Percentiles rank a stretch among this genome's conserved stretches.
phyloP scores from a whole-genome alignment of 2,888 invertebrate species.

The Andrena flavipes region DNA sequence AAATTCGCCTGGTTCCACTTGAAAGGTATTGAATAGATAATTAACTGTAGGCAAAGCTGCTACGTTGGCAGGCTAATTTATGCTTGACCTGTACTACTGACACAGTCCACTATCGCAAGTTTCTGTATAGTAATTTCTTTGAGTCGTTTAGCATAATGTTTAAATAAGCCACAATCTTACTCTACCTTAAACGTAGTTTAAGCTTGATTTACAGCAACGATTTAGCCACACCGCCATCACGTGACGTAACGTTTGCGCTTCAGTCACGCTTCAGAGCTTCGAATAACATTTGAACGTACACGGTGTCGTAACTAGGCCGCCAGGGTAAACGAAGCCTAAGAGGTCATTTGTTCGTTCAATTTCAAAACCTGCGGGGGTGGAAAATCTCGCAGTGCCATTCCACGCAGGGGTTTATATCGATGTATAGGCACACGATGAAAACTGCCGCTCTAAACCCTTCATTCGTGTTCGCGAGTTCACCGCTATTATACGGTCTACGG shows the following conservation, averaged over 20 bases:
- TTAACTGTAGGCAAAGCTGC: background rate
- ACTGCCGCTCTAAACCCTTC: background rate
- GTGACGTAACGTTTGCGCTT: conserved; percentile 45
- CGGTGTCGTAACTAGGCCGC: conserved; percentile 41
- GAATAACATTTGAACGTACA: conserved; percentile 53
- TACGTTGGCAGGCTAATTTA: background rate
- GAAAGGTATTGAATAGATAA: background rate
- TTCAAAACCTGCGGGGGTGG: conserved; percentile 31
- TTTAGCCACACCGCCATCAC: conserved; percentile 36
- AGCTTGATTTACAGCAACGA: conserved; percentile 49
- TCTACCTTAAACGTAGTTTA: conserved; percentile 40
- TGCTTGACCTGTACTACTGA: background rate
- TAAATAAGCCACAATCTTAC: conserved; percentile 14
- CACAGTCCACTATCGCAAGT: background rate
- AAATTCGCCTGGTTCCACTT: background rate
- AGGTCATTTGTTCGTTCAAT: conserved; percentile 49
- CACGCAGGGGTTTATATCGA: conserved; percentile 22
- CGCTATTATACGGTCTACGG: background rate
- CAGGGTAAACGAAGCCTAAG: conserved; percentile 54
- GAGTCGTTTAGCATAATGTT: conserved; percentile 22
- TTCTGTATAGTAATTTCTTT: conserved; percentile 3
- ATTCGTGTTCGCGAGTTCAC: conserved; percentile 13
- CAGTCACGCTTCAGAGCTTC: conserved; percentile 46
- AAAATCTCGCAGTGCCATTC: conserved; percentile 27
- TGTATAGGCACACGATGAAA: conserved; percentile 8